Base-by-base conservation (phyloP, 2,888 invertebrate genomes). In the Abrostola tripartita region DNA sequence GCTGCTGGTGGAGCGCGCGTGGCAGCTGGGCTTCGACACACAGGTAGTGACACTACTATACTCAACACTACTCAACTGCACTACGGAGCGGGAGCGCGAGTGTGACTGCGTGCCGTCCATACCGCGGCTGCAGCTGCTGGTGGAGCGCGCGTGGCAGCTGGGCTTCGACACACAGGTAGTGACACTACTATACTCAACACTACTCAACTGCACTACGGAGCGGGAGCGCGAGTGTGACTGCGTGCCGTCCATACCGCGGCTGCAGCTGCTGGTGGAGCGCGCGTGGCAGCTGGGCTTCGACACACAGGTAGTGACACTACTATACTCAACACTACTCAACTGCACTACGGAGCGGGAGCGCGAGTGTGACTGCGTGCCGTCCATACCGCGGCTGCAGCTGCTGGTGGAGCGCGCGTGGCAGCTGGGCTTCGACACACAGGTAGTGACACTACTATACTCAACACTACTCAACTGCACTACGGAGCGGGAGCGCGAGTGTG, bases 351-450 rank as follows among this genome's bases (percentile, higher is more conserved):
- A n/a, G n/a, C n/a, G n/a, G n/a, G n/a, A n/a, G n/a, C n/a, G n/a
- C 56, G 87, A 85, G 94, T 96, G 76, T 61, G 91, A 97, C 65
- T 96, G 96, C 65, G 97, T 98, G 91, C 98, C 98, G 7, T 98
- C 98, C 77, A 97, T 98, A 81, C 97, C 97, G 24, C 95, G 97
- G 61, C 95, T 98, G 63, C 98, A 98, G 90, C 95, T 96, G 71
- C 95, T 98, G 78, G 98, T 98, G 35, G 98, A 98, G 85, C 95
- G 96, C 76, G 97, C 97, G 0, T 98, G 98, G 98, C 95, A 96
- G 37, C 95, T 96, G 81, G 98, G 98, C 24, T 98, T 98, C 85
- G 98, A 98, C 86, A 95, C 96, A 47, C 95, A 95, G 89, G 95
- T 95, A 74, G 12, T 10, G 44, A 6, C n/a, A 36, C 24, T 11